phyloP scores from a whole-genome alignment of 2,797 vertebrate genomes.

The Neoniphon sammara region DNA sequence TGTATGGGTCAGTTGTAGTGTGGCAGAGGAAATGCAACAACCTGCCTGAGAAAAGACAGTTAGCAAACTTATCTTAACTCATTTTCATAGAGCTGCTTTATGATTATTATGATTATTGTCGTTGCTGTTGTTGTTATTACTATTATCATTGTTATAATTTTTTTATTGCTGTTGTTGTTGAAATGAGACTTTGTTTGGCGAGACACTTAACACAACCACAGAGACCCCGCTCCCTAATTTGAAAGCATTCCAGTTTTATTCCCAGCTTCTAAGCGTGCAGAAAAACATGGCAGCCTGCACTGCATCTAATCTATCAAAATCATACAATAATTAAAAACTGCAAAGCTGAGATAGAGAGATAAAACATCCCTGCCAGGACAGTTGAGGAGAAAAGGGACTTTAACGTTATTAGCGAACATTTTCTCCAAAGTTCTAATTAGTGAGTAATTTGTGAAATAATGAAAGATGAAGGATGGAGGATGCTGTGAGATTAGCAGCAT shows the following conservation, averaged over 20 bases:
- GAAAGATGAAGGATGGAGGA: constrained; percentile 56
- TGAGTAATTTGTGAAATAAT: constrained; percentile 67
- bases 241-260: constrained; percentile 14
- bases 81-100: too few relatives aligned
- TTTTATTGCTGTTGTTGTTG: neutral
- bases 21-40: too few relatives aligned
- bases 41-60: too few relatives aligned
- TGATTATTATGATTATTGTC: too few relatives aligned
- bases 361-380: constrained; percentile 31
- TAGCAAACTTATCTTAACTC: too few relatives aligned
- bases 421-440: constrained; percentile 60
- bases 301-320: constrained; percentile 48
- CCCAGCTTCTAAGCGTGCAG: constrained; percentile 9
- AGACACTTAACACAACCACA: neutral
- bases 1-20: neutral
- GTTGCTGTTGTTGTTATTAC: neutral
- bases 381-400: constrained; percentile 20
- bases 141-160: neutral
- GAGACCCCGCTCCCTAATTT: constrained; percentile 2
- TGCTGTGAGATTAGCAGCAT: constrained; percentile 42
- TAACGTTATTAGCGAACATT: constrained; percentile 24
- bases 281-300: constrained; percentile 11
- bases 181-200: neutral
- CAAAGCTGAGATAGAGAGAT: constrained; percentile 38
- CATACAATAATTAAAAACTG: constrained; percentile 53